Conservation (phyloP, 1,140 invertebrate genomes). For the Amphibalanus amphitrite region DNA sequence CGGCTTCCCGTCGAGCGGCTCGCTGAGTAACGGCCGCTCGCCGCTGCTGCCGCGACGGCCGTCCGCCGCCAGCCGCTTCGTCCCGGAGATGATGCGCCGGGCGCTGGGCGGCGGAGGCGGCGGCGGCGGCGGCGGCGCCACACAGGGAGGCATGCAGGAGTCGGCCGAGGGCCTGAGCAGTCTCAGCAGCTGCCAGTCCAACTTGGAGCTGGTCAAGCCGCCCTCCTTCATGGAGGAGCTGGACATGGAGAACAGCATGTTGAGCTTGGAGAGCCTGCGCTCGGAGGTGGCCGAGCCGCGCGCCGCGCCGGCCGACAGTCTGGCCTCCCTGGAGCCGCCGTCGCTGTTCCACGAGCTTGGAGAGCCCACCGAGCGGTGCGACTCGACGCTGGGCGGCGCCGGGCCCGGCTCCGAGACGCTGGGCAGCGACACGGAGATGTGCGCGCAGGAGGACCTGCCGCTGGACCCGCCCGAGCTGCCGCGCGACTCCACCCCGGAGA, state of each 20-base stretch:
- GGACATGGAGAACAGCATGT: slow-evolving; percentile 15
- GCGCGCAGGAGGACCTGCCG: slow-evolving; percentile 2
- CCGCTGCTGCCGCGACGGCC: no score
- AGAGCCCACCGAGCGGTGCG: no score
- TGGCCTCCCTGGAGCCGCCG: no score
- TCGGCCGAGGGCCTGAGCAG: slow-evolving; percentile 20
- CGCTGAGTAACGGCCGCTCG: no score
- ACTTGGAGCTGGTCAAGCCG: slow-evolving; percentile 18
- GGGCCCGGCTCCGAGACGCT: slow-evolving; percentile 5
- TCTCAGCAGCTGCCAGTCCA: slow-evolving; percentile 18
- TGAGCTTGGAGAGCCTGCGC: slow-evolving; percentile 20
- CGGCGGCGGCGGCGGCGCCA: no score
- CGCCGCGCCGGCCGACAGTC: neutral
- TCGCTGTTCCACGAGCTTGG: no score
- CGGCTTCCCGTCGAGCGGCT: no score
- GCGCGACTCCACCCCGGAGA: no score
- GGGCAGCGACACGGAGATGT: slow-evolving; percentile 4
- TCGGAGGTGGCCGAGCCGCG: slow-evolving; percentile 15
- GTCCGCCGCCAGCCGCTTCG: neutral
- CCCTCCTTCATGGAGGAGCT: slow-evolving; percentile 16
- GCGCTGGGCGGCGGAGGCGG: slow-evolving; percentile 9
- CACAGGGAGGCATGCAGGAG: slow-evolving; percentile 1
- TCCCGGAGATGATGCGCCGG: slow-evolving; percentile 11
- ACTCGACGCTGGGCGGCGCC: no score
- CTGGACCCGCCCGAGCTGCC: slow-evolving; percentile 4